These are phyloP conservation scores for Nyctibius bracteatus DNA, from an alignment of 2,113 vertebrate species.

Conservation along the genomic window DNA sequence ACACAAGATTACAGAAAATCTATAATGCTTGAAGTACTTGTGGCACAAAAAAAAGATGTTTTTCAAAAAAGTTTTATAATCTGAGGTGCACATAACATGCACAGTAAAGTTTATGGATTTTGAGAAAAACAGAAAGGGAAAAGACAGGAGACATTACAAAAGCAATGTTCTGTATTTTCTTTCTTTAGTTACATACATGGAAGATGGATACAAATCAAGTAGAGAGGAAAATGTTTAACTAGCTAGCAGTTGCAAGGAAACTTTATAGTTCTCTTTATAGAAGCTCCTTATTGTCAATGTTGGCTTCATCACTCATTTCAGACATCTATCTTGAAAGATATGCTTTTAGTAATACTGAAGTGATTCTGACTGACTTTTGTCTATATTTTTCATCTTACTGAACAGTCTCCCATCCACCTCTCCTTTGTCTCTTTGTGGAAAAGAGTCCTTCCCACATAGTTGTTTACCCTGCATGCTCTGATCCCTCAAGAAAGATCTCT, in stretches of 20 bases:
- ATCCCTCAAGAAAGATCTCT: neutral
- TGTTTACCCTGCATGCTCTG: neutral
- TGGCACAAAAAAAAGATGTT: neutral
- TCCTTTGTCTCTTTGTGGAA: neutral
- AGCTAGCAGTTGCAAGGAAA: neutral
- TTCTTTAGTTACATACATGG: neutral
- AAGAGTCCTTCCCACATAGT: neutral
- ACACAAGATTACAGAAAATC: neutral
- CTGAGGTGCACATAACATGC: neutral
- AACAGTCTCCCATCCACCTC: neutral
- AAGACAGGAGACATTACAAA: neutral
- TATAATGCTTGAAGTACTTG: neutral
- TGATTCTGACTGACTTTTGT: neutral
- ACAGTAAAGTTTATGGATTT: neutral
- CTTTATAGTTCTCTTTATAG: neutral
- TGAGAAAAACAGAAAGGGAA: neutral
- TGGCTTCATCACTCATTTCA: neutral
- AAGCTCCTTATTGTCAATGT: neutral
- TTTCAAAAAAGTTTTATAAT: neutral
- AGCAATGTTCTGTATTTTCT: neutral
- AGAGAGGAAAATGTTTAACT: neutral
- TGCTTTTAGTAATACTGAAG: neutral
- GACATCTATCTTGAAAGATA: neutral
- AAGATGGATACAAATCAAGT: neutral
- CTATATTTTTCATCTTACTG: neutral